Evolutionary conservation across 1,140 invertebrate species (phyloP).

Genomic region (Eufriesea mexicana): DNA sequence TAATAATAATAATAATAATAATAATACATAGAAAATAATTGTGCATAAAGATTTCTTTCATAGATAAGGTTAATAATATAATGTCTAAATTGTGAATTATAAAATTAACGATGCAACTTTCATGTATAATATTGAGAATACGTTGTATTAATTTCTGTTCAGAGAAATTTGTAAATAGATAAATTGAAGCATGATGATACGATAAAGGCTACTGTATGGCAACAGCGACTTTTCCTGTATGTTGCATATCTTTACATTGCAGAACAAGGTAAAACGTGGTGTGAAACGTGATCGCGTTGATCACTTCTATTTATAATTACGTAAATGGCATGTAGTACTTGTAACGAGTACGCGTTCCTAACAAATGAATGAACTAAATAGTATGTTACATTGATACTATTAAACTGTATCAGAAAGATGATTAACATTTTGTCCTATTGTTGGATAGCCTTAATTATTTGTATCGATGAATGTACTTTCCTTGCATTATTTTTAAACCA

Average conservation of each 20-base stretch:
- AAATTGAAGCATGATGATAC: background rate
- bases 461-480: background rate
- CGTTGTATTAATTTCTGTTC: background rate
- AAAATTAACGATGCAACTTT: too few relatives aligned
- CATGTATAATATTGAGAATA: too few relatives aligned
- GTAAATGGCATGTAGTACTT: constrained; percentile 45
- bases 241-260: background rate
- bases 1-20: too few relatives aligned
- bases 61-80: too few relatives aligned
- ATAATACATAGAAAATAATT: too few relatives aligned
- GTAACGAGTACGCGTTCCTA: background rate
- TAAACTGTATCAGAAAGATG: background rate
- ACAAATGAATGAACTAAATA: constrained; percentile 36
- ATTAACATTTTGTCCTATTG: background rate
- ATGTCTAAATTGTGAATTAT: too few relatives aligned
- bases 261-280: constrained; percentile 39
- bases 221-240: background rate
- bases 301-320: constrained; percentile 66
- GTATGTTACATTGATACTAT: background rate
- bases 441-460: background rate
- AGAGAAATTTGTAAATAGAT: background rate
- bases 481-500: background rate
- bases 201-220: too few relatives aligned
- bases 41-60: too few relatives aligned
- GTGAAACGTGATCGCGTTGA: constrained; percentile 47